phyloP scores from a whole-genome alignment of 2,888 invertebrate species.

The Xestia sexstrigata region DNA sequence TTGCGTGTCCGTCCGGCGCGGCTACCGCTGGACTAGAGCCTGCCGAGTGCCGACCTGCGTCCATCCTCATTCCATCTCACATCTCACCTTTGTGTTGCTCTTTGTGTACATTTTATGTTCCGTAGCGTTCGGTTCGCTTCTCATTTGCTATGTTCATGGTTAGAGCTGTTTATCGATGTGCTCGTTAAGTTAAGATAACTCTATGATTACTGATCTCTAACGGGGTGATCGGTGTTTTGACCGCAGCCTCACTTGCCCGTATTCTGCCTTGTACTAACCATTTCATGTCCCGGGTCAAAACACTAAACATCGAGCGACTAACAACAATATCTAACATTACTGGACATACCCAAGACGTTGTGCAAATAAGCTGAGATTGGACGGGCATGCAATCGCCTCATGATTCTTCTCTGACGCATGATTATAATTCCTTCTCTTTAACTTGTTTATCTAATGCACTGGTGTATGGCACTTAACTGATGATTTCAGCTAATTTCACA shows the following conservation, averaged over 20 bases:
- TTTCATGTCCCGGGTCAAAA: conserved; percentile 65
- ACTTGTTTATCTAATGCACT: conserved; percentile 63
- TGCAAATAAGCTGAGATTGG: conserved; percentile 89
- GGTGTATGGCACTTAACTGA: conserved; percentile 76
- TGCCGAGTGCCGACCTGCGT: conserved; percentile 51
- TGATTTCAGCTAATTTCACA: conserved; percentile 88
- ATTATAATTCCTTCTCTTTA: conserved; percentile 73
- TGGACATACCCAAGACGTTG: conserved; percentile 72
- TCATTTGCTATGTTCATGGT: conserved; percentile 77
- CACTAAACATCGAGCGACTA: conserved; percentile 70
- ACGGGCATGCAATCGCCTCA: conserved; percentile 82
- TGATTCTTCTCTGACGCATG: conserved; percentile 78
- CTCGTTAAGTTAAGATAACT: conserved; percentile 69
- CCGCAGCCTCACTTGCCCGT: conserved; percentile 50
- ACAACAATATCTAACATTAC: conserved; percentile 63
- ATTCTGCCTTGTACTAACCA: conserved; percentile 37
- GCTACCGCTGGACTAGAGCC: conserved; percentile 25
- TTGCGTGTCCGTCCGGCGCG: conserved; percentile 83
- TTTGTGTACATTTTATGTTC: conserved; percentile 58
- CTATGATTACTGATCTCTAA: conserved; percentile 51
- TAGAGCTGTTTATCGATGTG: conserved; percentile 78
- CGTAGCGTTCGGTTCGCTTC: conserved; percentile 71
- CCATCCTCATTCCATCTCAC: conserved; percentile 72
- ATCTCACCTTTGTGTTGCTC: conserved; percentile 71
- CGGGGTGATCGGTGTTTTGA: conserved; percentile 75